Base-by-base conservation (phyloP, 2,113 vertebrate genomes). In the Larimichthys crocea region DNA sequence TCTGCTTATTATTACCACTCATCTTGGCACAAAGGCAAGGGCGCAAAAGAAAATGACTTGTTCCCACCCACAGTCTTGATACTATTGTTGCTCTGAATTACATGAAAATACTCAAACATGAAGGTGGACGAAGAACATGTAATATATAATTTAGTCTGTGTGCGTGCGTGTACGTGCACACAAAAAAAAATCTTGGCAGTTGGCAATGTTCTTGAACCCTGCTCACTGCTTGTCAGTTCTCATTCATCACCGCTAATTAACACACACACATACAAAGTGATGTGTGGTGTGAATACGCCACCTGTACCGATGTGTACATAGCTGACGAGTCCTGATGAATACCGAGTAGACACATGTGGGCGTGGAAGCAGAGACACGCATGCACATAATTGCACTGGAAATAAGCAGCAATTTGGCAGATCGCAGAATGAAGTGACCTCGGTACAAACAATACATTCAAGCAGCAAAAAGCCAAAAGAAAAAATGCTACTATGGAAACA, bases 251-350 rank as follows among this genome's bases (percentile, higher is more conserved):
- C 49, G 76, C 81, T 85, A 16, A 80, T 86, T 85, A 84, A 63
- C 65, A 60, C 68, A 70, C 26, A 60, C 74, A 81, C 76, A 83
- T 35, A 42, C 48, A 31, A 17, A 40, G 67, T 62, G 83, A 87
- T 85, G 86, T 29, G 78, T 16, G 48, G 67, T 85, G 91, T 57
- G 80, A 93, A 93, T 73, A 61, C 42, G 64, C 81, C 90, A 91
- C 84, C 92, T 92, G 91, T 75, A 86, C 78, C 11, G 17, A 76
- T 55, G 56, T 3, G 57, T 59, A 85, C 60, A 74, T 6, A 50
- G 84, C 84, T 84, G 64, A 92, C 11, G 44, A n/a, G 56, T 24
- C 40, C 24, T 86, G 62, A 74, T 86, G 61, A 80, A 86, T 89
- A 84, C 49, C 68, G 75, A 87, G 42, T 0, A 35, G 73, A 62